These are phyloP conservation scores for Mycalesis mineus DNA, from an alignment of 2,888 invertebrate species.

Conservation along the genomic window DNA sequence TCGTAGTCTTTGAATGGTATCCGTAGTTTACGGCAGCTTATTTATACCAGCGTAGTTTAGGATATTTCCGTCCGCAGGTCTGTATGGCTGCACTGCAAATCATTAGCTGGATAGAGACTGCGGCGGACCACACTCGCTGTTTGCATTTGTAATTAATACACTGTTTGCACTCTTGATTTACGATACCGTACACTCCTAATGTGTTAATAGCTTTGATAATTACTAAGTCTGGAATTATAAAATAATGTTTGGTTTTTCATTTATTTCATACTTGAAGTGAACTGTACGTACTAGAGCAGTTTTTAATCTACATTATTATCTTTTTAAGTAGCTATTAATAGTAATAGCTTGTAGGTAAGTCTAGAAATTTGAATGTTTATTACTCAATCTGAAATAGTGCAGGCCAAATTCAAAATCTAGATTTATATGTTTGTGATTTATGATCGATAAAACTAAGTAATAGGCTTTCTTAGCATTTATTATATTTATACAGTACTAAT, in stretches of 20 bases:
- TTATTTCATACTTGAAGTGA: too few relatives aligned
- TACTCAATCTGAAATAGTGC: too few relatives aligned
- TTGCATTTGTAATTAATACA: conserved; percentile 79
- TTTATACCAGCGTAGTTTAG: conserved; percentile 30
- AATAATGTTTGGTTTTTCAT: conserved; percentile 7
- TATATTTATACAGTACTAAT: too few relatives aligned
- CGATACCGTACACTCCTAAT: conserved; percentile 70
- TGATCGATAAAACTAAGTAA: too few relatives aligned
- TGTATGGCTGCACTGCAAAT: conserved; percentile 65
- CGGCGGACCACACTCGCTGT: conserved; percentile 74
- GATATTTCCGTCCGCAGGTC: conserved; percentile 31
- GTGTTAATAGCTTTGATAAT: conserved; percentile 74
- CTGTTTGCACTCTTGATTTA: conserved; percentile 76
- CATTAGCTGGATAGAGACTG: conserved; percentile 75
- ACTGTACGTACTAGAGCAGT: too few relatives aligned
- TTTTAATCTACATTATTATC: too few relatives aligned
- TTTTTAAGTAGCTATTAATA: too few relatives aligned
- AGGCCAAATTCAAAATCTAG: too few relatives aligned
- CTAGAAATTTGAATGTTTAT: too few relatives aligned
- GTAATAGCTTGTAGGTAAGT: too few relatives aligned
- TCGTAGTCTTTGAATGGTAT: conserved; percentile 12
- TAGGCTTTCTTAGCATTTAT: too few relatives aligned
- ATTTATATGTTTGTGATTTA: too few relatives aligned
- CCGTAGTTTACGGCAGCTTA: conserved; percentile 20
- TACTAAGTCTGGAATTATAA: conserved; percentile 37